Base-by-base conservation (phyloP, 2,113 vertebrate species). In the Sorex araneus region DNA sequence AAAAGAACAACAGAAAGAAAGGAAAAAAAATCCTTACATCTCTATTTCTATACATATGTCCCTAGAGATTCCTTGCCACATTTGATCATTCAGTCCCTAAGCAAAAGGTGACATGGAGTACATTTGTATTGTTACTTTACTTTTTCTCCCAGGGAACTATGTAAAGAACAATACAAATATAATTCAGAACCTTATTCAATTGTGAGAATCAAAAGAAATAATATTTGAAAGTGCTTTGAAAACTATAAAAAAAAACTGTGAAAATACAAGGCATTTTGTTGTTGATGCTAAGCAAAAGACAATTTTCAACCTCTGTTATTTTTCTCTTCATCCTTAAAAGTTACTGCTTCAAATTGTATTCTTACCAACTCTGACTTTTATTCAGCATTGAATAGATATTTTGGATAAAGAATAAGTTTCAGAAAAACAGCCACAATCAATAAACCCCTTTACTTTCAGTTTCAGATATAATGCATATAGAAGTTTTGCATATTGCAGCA, bases 191-290 rank as follows among this genome's bases (percentile, higher is more conserved):
- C 3, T 81, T 87, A 80, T 28, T 81, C 73, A 74, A 8, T 63
- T 86, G 54, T 73, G 54, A 77, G 30, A 74, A 84, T 92, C 23
- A 86, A 84, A 77, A 54, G 40, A 85, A 89, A 54, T 84, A 13
- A 47, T 81, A 83, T 80, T 50, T 94, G 45, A 84, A 83, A 80
- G 73, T 77, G 45, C 36, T 95, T 76, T 86, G 80, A 89, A 94
- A 91, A 79, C 21, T 63, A 27, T 45, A 81, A 23, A 21, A 21
- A 88, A 95, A 45, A 63, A 43, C 3, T 64, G 16, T 77, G 23
- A 69, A 91, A 83, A 57, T 45, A 54, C 21, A 75, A 93, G 21
- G 28, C 3, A 32, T 13, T 60, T 13, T 60, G 8, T 60, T 83
- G 36, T 0, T 84, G 50, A 18, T 64, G 80, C 86, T 87, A 84